phyloP scores from a whole-genome alignment of 2,888 invertebrate species.

The Gandaritis pyraliata region DNA sequence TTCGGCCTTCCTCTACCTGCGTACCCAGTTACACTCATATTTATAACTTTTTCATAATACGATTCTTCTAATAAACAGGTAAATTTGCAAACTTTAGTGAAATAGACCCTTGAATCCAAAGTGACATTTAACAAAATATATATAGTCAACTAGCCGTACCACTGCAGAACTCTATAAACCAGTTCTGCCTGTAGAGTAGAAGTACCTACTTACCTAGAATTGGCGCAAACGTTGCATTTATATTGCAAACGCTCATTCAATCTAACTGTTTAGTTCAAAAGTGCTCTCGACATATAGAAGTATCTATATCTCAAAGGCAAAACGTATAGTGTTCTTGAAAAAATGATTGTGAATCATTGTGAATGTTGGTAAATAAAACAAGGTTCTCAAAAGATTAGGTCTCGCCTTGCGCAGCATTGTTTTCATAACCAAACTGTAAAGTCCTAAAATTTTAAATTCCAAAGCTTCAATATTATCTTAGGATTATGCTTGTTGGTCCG shows the following conservation, averaged over 20 bases:
- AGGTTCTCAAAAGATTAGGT: background rate
- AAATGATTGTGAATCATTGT: too few relatives aligned
- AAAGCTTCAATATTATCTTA: constrained; percentile 31
- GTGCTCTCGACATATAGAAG: background rate
- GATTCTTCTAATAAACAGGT: too few relatives aligned
- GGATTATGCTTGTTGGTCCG: constrained; percentile 30
- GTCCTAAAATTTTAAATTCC: constrained; percentile 24
- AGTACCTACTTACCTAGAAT: constrained; percentile 19
- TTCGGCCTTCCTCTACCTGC: too few relatives aligned
- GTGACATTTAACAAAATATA: too few relatives aligned
- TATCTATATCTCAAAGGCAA: too few relatives aligned
- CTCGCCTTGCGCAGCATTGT: background rate
- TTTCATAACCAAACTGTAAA: background rate
- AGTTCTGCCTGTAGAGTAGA: constrained; percentile 16
- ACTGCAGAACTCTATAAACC: constrained; percentile 23
- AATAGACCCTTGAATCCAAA: too few relatives aligned
- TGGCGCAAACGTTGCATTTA: constrained; percentile 11
- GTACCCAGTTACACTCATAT: too few relatives aligned
- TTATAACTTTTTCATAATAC: too few relatives aligned
- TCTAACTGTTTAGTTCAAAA: background rate
- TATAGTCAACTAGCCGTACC: background rate
- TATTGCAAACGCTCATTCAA: constrained; percentile 6
- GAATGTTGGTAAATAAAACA: background rate
- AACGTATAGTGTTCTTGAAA: background rate
- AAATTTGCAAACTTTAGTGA: too few relatives aligned